Base-by-base conservation (phyloP, 2,888 invertebrate species). In the Eilema depressum region DNA sequence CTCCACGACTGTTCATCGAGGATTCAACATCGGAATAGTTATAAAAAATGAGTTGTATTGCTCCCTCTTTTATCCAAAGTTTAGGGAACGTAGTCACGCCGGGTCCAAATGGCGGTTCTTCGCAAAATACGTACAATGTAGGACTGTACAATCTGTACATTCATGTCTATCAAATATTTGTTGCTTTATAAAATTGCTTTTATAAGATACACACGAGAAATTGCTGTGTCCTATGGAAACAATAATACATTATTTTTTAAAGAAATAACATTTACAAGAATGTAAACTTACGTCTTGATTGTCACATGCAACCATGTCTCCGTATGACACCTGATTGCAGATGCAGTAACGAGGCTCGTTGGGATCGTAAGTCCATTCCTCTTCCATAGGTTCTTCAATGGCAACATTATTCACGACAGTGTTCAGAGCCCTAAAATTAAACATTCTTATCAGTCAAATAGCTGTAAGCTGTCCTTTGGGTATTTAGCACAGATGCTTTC, bases 271-370 rank as follows among this genome's bases (percentile, higher is more conserved):
- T n/a, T 10, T 7, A 37, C n/a, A 47, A 30, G 11, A 23, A 28
- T 61, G 23, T 26, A 53, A 68, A 96, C 97, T 97, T 91, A 98
- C 98, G 88, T 98, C 98, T 91, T 98, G 98, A 92, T 99, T 99
- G 95, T 99, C 99, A 95, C 99, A 99, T 75, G 99, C 99, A 61
- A 99, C 99, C 99, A 99, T 99, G 90, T 99, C 99, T 0, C 99
- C 99, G 87, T 99, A 99, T 0, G 99, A 99, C 26, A 99, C 98
- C 93, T 99, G 99, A 94, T 99, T 99, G 93, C 99, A 99, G 83
- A 99, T 97, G 91, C 99, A 99, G 93, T 99, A 99, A 66, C 95
- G 92, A 0, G 99, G 99, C 92, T 99, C 99, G 92, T 99, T 99
- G 2, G 99, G 99, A 94, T 99, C 99, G 85, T 98, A 98, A 0